Evolutionary conservation across 2,888 invertebrate species (phyloP).

Genomic region (Pemphredon lugubris): DNA sequence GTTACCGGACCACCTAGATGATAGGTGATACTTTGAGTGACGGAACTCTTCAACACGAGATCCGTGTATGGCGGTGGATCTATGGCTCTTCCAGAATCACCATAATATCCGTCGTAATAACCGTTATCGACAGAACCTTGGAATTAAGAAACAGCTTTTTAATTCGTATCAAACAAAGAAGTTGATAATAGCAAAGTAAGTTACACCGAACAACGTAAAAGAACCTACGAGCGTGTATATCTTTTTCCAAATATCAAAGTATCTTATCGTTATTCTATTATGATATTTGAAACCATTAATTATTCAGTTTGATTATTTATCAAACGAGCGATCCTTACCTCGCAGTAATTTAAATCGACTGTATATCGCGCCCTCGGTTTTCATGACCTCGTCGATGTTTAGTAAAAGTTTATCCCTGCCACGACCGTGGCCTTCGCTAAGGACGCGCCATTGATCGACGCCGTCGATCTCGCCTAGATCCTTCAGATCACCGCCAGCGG

Average conservation of each 20-base stretch:
- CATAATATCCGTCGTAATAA: slow-evolving; percentile 75
- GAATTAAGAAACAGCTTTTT: not conserved
- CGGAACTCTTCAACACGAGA: slow-evolving; percentile 70
- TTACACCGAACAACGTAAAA: no score
- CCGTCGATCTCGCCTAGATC: slow-evolving; percentile 81
- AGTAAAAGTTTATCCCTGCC: slow-evolving; percentile 81
- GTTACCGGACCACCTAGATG: slow-evolving; percentile 76
- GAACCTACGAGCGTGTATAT: no score
- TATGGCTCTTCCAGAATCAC: slow-evolving; percentile 70
- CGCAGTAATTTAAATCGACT: slow-evolving; percentile 75
- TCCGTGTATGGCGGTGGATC: slow-evolving; percentile 67
- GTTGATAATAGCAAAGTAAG: no score
- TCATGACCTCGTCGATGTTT: slow-evolving; percentile 82
- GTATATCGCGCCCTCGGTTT: slow-evolving; percentile 76
- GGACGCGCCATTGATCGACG: slow-evolving; percentile 81
- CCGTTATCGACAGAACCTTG: slow-evolving; percentile 66
- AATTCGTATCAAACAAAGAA: not conserved
- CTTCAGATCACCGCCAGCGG: slow-evolving; percentile 82
- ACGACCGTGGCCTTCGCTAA: slow-evolving; percentile 77
- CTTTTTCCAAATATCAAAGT: no score
- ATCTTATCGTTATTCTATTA: not conserved
- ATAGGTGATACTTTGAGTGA: slow-evolving; percentile 73
- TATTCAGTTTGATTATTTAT: not conserved
- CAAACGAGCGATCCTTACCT: slow-evolving; percentile 67
- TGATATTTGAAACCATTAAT: not conserved